Conservation (phyloP, 2,113 vertebrate species). For the Bostrychus sinensis region DNA sequence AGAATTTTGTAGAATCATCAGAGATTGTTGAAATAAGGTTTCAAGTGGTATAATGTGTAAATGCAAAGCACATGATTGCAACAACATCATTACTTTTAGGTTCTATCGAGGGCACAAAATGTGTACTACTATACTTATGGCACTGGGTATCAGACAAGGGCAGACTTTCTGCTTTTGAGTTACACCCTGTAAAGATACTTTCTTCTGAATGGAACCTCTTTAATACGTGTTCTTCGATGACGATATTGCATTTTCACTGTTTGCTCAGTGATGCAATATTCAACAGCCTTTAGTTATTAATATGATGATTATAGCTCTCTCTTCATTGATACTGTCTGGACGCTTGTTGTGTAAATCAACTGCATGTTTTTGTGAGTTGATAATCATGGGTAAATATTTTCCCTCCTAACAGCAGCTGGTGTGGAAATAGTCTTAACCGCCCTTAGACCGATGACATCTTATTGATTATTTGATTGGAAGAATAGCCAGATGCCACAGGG, state of each 20-base stretch:
- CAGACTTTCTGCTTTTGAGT: not conserved
- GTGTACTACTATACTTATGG: not conserved
- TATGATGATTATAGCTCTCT: constrained; percentile 11
- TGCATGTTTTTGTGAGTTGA: not conserved
- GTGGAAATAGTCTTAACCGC: constrained; percentile 39
- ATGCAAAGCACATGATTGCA: too few species aligned
- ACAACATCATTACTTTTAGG: constrained; percentile 12
- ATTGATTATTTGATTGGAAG: constrained; percentile 54
- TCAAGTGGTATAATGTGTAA: constrained; percentile 3
- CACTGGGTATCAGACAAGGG: not conserved
- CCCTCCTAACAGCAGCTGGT: not conserved
- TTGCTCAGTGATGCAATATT: constrained; percentile 16
- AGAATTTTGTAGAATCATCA: not conserved
- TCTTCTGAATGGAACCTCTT: constrained; percentile 4
- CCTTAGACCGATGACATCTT: constrained; percentile 31
- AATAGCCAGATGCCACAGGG: constrained; percentile 32
- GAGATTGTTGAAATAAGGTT: not conserved
- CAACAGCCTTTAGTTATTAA: not conserved
- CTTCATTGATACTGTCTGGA: not conserved
- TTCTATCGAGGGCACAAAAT: not conserved
- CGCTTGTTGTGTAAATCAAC: not conserved
- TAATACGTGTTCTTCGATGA: constrained; percentile 21
- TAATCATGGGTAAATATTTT: not conserved
- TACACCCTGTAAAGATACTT: not conserved
- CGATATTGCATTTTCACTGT: not conserved